Evolutionary conservation across 2,888 invertebrate species (phyloP).

Genomic region (Stictocephala bisonia): DNA sequence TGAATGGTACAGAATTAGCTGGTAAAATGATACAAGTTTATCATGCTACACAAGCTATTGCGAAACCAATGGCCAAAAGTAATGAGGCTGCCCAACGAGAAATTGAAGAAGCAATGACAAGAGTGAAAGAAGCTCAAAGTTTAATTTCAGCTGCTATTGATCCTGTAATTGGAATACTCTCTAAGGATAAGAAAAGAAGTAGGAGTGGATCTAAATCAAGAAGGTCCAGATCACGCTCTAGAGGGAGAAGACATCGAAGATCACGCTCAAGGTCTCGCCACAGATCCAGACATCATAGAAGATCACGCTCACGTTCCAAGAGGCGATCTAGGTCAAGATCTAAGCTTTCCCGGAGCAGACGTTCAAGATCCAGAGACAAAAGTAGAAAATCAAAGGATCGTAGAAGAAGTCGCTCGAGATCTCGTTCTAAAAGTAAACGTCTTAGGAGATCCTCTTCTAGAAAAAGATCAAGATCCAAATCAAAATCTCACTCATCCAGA

Average conservation of each 20-base stretch:
- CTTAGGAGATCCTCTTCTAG: slow-evolving; percentile 49
- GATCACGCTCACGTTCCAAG: slow-evolving; percentile 65
- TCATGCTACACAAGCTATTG: slow-evolving; percentile 92
- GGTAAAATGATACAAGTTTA: slow-evolving; percentile 79
- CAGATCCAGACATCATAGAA: slow-evolving; percentile 60
- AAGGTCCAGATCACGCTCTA: slow-evolving; percentile 60
- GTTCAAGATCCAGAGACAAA: slow-evolving; percentile 56
- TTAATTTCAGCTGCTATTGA: slow-evolving; percentile 94
- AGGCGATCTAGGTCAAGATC: slow-evolving; percentile 74
- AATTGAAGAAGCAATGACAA: slow-evolving; percentile 96
- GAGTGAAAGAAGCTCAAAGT: slow-evolving; percentile 96
- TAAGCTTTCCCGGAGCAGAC: slow-evolving; percentile 68
- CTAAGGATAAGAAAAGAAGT: slow-evolving; percentile 82
- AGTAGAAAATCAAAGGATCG: slow-evolving; percentile 63
- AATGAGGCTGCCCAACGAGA: slow-evolving; percentile 95
- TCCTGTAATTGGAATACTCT: slow-evolving; percentile 87
- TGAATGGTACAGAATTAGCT: slow-evolving; percentile 83
- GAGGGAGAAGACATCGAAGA: slow-evolving; percentile 59
- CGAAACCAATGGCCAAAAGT: slow-evolving; percentile 93
- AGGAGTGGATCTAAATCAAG: slow-evolving; percentile 70
- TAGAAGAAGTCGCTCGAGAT: slow-evolving; percentile 52
- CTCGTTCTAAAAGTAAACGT: slow-evolving; percentile 62
- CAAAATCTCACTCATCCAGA: slow-evolving; percentile 64
- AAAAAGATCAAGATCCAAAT: slow-evolving; percentile 66
- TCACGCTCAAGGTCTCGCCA: slow-evolving; percentile 57